Conservation (phyloP, 2,797 vertebrate genomes). For the Microctenopoma steveboyesi region DNA sequence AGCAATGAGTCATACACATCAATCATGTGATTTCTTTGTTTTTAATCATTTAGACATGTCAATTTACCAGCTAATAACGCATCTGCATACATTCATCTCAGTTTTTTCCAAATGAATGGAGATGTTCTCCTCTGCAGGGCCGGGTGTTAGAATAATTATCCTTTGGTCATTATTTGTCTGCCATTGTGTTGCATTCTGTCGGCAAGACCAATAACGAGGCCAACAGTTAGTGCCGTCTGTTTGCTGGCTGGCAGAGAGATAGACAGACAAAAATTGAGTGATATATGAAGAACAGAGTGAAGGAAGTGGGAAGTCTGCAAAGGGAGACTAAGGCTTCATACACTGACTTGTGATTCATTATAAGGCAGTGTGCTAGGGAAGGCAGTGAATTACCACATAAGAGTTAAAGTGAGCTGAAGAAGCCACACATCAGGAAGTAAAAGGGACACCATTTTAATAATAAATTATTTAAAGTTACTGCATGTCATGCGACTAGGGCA, state of each 20-base stretch:
- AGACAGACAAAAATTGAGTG: constrained; percentile 18
- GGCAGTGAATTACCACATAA: constrained; percentile 68
- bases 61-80: constrained; percentile 59
- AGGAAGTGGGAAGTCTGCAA: constrained; percentile 23
- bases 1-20: constrained; percentile 61
- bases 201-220: constrained; percentile 36
- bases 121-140: constrained; percentile 39
- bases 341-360: constrained; percentile 73
- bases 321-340: constrained; percentile 38
- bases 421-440: constrained; percentile 54
- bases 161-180: constrained; percentile 48
- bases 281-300: constrained; percentile 20
- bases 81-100: constrained; percentile 63
- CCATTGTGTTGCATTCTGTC: constrained; percentile 40
- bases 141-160: constrained; percentile 47
- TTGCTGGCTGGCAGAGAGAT: constrained; percentile 14
- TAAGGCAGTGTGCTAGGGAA: constrained; percentile 54
- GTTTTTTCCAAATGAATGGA: constrained; percentile 52
- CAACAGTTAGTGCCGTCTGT: constrained; percentile 33
- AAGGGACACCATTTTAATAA: constrained; percentile 80
- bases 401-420: constrained; percentile 46
- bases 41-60: constrained; percentile 64
- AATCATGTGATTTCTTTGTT: constrained; percentile 56
- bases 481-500: constrained; percentile 63
- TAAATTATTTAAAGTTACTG: constrained; percentile 80